Percentiles rank a stretch among this genome's conserved stretches.
phyloP scores from a whole-genome alignment of 2,113 vertebrate genomes.

The Equus quagga region DNA sequence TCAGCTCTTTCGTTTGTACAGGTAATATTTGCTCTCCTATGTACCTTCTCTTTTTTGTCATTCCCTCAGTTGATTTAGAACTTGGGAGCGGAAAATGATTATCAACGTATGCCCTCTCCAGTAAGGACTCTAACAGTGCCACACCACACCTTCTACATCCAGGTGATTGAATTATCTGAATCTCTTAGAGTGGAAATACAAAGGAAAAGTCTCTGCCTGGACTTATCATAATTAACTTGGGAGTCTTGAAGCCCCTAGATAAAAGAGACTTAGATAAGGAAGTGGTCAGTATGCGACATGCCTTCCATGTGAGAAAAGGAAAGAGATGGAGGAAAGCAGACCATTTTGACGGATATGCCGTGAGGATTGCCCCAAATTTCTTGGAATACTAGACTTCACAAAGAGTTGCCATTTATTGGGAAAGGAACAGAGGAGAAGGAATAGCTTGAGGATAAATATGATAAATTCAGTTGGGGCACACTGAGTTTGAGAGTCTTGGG shows the following conservation, averaged over 20 bases:
- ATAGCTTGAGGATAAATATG: background rate
- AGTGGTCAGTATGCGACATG: background rate
- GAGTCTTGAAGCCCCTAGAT: background rate
- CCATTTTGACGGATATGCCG: background rate
- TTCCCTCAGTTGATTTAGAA: background rate
- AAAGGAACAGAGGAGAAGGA: background rate
- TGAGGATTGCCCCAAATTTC: background rate
- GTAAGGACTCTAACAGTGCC: background rate
- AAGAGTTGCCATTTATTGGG: background rate
- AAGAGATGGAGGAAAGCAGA: background rate
- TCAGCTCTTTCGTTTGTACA: background rate
- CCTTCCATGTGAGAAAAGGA: background rate
- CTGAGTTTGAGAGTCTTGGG: background rate
- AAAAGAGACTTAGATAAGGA: background rate
- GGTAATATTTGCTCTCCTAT: background rate
- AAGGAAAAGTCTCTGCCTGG: background rate
- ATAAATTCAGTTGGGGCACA: background rate
- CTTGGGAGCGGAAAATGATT: background rate
- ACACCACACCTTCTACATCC: background rate
- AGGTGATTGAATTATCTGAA: background rate
- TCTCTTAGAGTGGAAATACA: background rate
- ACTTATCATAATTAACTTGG: background rate
- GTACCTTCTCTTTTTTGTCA: background rate
- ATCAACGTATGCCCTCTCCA: background rate
- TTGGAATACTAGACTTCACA: background rate